phyloP scores from a whole-genome alignment of 2,113 vertebrate species.

The Cathartes aura region DNA sequence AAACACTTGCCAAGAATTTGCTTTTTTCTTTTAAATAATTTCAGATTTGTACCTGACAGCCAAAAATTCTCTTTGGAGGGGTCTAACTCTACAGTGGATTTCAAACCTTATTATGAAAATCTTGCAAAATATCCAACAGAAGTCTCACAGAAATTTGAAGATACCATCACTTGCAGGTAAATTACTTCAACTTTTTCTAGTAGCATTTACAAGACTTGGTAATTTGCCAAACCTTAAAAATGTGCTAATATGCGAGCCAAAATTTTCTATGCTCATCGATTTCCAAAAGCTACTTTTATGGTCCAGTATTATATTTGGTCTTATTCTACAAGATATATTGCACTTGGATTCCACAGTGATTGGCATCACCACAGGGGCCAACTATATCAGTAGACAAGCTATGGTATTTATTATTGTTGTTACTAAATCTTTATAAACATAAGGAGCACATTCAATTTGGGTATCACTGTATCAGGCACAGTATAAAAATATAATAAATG shows the following conservation, averaged over 20 bases:
- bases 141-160: background rate
- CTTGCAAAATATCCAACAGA: background rate
- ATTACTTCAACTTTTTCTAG: background rate
- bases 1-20: background rate
- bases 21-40: background rate
- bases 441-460: background rate
- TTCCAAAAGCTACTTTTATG: background rate
- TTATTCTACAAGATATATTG: background rate
- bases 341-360: background rate
- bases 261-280: background rate
- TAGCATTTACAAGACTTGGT: background rate
- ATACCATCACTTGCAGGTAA: background rate
- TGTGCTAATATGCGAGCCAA: background rate
- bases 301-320: background rate
- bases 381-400: background rate
- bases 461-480: background rate
- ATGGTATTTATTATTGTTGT: background rate
- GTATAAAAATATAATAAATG: background rate
- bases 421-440: background rate
- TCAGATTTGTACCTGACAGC: background rate
- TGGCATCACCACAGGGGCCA: background rate
- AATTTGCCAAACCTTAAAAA: background rate
- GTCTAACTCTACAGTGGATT: background rate
- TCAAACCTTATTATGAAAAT: background rate
- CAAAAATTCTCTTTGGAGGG: background rate